Evolutionary conservation across 2,888 invertebrate genomes (phyloP).

Genomic region (Orchestes rusci): DNA sequence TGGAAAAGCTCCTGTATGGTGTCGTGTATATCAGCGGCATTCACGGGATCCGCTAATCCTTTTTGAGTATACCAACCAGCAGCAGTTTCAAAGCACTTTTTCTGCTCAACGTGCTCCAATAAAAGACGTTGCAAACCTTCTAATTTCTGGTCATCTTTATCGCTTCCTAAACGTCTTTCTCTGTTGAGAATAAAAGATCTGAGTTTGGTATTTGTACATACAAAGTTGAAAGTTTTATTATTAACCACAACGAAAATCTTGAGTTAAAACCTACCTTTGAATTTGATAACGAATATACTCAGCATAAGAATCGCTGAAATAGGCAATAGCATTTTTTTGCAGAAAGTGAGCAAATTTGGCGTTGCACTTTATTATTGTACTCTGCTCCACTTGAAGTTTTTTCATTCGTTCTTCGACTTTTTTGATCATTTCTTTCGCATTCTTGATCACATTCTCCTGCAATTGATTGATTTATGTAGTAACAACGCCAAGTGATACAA

Average conservation of each 20-base stretch:
- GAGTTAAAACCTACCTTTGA: slow-evolving; percentile 28
- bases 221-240: neutral
- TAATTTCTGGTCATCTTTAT: slow-evolving; percentile 27
- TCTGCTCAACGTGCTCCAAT: slow-evolving; percentile 31
- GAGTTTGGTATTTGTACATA: neutral
- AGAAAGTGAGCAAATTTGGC: slow-evolving; percentile 39
- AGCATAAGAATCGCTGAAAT: slow-evolving; percentile 37
- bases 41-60: slow-evolving; percentile 18
- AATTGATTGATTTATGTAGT: too few species aligned
- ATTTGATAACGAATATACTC: slow-evolving; percentile 37
- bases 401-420: slow-evolving; percentile 27
- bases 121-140: slow-evolving; percentile 29
- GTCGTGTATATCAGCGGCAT: slow-evolving; percentile 29
- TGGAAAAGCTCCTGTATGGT: slow-evolving; percentile 30
- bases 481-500: too few species aligned
- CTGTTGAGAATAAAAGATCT: slow-evolving; percentile 20
- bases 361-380: slow-evolving; percentile 31
- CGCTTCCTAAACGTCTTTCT: slow-evolving; percentile 29
- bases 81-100: slow-evolving; percentile 29
- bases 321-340: slow-evolving; percentile 36
- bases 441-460: slow-evolving; percentile 27
- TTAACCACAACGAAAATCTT: neutral
- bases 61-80: slow-evolving; percentile 19
- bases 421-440: slow-evolving; percentile 27
- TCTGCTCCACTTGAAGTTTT: slow-evolving; percentile 33